Evolutionary conservation across 2,888 invertebrate genomes (phyloP), one percentile per base, ranked within the genome.

Genomic region (Chloromyia formosa): DNA sequence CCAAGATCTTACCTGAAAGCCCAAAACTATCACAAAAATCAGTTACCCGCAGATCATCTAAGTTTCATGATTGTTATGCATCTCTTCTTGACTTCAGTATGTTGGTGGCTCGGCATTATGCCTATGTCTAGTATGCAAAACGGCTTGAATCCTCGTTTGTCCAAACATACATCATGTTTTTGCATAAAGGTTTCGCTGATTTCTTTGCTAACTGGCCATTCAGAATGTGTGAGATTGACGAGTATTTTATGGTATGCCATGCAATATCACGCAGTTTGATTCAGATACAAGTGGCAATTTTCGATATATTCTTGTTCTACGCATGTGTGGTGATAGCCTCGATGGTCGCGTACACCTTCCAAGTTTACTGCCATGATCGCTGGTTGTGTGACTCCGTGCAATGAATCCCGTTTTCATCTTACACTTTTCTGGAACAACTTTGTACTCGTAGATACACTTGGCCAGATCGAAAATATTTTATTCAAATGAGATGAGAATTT

Each of bases 401-500:
- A 14, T 18, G 16, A 20, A 23, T 66, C 66, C 62, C 66, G 66
- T 49, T 66, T 66, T 45, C 45, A 22, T 49, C 49, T 66, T 66
- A 66, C 49, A 66, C 66, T 66, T 66, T 35, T 66, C 66, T 35
- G 27, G 27, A 35, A 2, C 27, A 35, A 35, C 27, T 35, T n/a
- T 35, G 27, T 35, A 35, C 27, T n/a, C 35, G 14, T 40, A 62
- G 62, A 62, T 62, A 62, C 35, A 69, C 68, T 54, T 69, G 68
- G 74, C 20, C 42, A 14, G 49, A 62, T 69, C 45, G 74, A 62
- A 54, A 45, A 74, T 76, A 74, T 76, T 74, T 76, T 76, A 76
- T 76, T 76, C 76, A 76, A 76, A 76, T 76, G 74, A 74, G 75
- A 71, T 73, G 69, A 62, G 75, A 74, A 74, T 75, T 75, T 75